These are phyloP conservation scores for Astyanax mexicanus DNA, from an alignment of 2,797 vertebrate genomes.

Conservation along the genomic window DNA sequence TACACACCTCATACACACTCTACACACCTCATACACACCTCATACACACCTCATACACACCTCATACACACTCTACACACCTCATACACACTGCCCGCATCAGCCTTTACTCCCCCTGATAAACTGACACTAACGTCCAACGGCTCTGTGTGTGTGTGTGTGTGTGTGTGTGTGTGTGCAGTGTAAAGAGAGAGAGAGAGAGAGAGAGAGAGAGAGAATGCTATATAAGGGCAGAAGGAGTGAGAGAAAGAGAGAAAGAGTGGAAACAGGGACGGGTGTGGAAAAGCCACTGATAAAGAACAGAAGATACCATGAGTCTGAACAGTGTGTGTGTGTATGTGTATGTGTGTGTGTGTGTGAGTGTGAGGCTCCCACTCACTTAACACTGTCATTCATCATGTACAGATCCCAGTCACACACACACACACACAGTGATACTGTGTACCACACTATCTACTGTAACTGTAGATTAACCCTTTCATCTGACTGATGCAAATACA, in stretches of 20 bases:
- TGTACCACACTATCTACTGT: too few species aligned
- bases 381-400: neutral
- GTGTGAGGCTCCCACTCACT: neutral
- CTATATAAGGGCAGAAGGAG: too few species aligned
- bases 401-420: neutral
- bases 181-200: neutral
- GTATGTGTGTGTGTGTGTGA: too few species aligned
- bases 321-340: neutral
- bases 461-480: too few species aligned
- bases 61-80: too few species aligned
- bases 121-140: neutral
- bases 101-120: neutral
- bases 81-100: too few species aligned
- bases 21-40: too few species aligned
- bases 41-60: too few species aligned
- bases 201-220: neutral
- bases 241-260: neutral
- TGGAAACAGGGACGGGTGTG: neutral
- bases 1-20: too few species aligned
- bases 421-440: neutral
- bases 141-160: too few species aligned
- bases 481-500: too few species aligned
- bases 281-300: neutral
- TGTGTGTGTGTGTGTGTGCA: too few species aligned
- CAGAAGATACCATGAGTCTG: neutral